These are phyloP conservation scores for Parazoanthus swiftii DNA, from an alignment of 92 coral and sea anemone genomes.

Conservation along the genomic window DNA sequence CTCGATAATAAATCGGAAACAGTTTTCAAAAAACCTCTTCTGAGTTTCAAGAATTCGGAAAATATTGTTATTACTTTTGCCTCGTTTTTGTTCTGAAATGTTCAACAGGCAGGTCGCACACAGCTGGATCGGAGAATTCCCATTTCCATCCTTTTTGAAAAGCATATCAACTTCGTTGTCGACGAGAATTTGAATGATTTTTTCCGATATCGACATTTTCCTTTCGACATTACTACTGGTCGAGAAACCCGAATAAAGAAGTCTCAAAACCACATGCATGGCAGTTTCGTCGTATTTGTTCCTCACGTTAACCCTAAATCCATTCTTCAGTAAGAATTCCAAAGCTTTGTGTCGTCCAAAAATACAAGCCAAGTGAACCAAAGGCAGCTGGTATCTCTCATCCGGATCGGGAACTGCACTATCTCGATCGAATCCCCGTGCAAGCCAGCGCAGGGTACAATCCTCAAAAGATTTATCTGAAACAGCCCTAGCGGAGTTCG, in stretches of 20 bases:
- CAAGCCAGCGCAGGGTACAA: background rate
- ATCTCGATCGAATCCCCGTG: slow-evolving; percentile 48
- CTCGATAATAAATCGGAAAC: slow-evolving; percentile 7
- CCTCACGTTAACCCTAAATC: slow-evolving; percentile 17
- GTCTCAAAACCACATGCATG: slow-evolving; percentile 49
- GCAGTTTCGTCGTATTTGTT: slow-evolving; percentile 48
- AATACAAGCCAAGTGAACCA: slow-evolving; percentile 57
- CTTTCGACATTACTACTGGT: slow-evolving; percentile 17
- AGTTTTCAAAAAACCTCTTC: slow-evolving; percentile 10
- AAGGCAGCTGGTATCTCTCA: slow-evolving; percentile 46
- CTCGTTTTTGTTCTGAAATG: background rate
- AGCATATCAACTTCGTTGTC: slow-evolving; percentile 10
- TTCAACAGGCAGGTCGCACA: background rate
- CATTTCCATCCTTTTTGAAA: slow-evolving; percentile 8
- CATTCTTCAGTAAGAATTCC: slow-evolving; percentile 56
- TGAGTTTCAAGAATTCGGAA: slow-evolving; percentile 18
- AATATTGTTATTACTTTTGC: background rate
- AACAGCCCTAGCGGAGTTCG: background rate
- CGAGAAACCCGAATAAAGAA: slow-evolving; percentile 43
- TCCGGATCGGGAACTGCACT: slow-evolving; percentile 50
- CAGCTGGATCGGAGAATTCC: slow-evolving; percentile 11
- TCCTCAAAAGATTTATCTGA: slow-evolving; percentile 22
- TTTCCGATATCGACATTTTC: slow-evolving; percentile 20
- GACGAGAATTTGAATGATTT: slow-evolving; percentile 14
- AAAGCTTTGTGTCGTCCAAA: slow-evolving; percentile 55